A percentile compares a stretch with the other conserved stretches of the same genome.
Conservation (phyloP, 2,113 vertebrate genomes). For the Rhipidura dahli region DNA sequence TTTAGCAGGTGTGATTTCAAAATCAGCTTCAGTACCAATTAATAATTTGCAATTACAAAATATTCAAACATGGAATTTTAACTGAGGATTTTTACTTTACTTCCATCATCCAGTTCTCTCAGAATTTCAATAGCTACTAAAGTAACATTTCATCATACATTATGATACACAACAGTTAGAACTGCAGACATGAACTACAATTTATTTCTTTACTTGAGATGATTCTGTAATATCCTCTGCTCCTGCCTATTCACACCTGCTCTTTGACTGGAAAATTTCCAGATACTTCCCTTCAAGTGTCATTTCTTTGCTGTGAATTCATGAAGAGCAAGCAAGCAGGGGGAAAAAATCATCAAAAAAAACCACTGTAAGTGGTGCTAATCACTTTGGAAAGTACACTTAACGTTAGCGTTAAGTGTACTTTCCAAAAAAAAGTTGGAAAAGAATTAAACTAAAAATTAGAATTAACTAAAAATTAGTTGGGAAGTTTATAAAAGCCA, state of each 20-base stretch:
- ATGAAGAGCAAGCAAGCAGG: background rate
- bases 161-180: background rate
- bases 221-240: background rate
- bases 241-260: background rate
- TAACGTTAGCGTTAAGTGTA: no score
- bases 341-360: background rate
- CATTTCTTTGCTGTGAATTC: background rate
- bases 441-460: no score
- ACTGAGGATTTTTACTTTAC: background rate
- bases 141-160: background rate
- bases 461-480: background rate
- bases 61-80: background rate
- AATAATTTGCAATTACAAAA: background rate
- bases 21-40: background rate
- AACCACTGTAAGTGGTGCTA: background rate
- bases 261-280: background rate
- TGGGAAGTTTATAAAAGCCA: background rate
- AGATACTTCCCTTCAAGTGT: background rate
- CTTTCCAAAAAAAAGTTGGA: no score
- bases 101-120: background rate
- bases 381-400: background rate
- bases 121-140: background rate
- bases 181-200: background rate
- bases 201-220: background rate
- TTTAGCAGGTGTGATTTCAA: background rate